Conservation (phyloP, 2,888 invertebrate species). For the Drosophila parthenogenetica region DNA sequence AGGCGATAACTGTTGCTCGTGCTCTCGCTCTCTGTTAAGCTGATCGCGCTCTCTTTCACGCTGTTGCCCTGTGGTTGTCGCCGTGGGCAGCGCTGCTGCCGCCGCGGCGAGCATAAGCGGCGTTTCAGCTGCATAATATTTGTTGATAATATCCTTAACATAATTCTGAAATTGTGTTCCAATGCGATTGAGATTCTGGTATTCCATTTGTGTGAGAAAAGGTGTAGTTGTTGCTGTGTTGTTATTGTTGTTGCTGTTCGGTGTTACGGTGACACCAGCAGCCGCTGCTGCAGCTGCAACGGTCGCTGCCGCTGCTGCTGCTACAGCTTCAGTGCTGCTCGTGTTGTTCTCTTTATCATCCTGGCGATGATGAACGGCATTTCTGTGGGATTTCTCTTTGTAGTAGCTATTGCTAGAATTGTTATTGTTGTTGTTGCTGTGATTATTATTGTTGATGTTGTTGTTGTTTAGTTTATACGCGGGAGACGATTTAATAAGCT, state of each 20-base stretch:
- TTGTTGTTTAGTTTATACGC: slow-evolving; percentile 83
- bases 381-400: slow-evolving; percentile 80
- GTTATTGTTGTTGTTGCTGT: slow-evolving; percentile 57
- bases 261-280: slow-evolving; percentile 31
- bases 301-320: slow-evolving; percentile 29
- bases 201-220: slow-evolving; percentile 84
- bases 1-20: slow-evolving; percentile 47
- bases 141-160: slow-evolving; percentile 84
- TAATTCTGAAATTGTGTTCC: slow-evolving; percentile 85
- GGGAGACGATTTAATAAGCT: slow-evolving; percentile 86
- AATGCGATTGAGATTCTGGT: slow-evolving; percentile 84
- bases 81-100: slow-evolving; percentile 69
- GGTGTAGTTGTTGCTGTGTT: slow-evolving; percentile 66
- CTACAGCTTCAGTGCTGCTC: slow-evolving; percentile 42
- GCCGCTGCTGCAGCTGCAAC: slow-evolving; percentile 44
- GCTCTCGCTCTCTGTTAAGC: slow-evolving; percentile 27
- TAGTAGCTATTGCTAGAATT: slow-evolving; percentile 66
- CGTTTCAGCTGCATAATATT: slow-evolving; percentile 84
- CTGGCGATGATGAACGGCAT: slow-evolving; percentile 63
- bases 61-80: slow-evolving; percentile 69
- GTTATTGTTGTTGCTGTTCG: slow-evolving; percentile 48
- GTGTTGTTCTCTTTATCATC: slow-evolving; percentile 74
- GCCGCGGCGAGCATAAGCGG: slow-evolving; percentile 81
- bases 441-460: slow-evolving; percentile 56
- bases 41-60: slow-evolving; percentile 30